phyloP scores from a whole-genome alignment of 2,888 invertebrate species.

The Pollenia amentaria region DNA sequence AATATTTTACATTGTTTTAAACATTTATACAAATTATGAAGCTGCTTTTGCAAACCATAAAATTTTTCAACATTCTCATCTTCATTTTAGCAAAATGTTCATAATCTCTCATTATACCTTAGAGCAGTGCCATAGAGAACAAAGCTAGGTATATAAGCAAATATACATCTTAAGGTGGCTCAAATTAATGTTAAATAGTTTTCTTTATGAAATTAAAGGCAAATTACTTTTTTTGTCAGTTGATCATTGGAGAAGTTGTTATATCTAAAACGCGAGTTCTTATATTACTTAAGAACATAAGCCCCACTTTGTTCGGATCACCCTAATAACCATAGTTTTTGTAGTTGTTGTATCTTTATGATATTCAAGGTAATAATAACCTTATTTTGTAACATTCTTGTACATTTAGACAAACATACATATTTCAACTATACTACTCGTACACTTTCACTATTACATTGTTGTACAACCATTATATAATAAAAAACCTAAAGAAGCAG shows the following conservation, averaged over 20 bases:
- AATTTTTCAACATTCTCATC: neutral
- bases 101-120: constrained; percentile 27
- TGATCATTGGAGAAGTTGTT: no score
- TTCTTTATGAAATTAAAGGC: no score
- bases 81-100: neutral
- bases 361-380: constrained; percentile 42
- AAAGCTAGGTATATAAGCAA: neutral
- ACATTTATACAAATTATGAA: constrained; percentile 24
- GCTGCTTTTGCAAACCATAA: neutral
- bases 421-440: neutral
- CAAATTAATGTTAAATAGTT: no score
- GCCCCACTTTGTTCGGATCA: no score
- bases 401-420: neutral
- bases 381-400: constrained; percentile 22
- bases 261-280: no score
- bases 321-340: neutral
- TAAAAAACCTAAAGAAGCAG: neutral
- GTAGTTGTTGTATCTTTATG: neutral
- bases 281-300: no score
- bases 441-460: constrained; percentile 36
- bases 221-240: no score
- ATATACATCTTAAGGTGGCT: no score
- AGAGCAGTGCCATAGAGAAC: constrained; percentile 17
- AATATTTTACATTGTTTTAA: constrained; percentile 35
- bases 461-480: neutral